phyloP scores from a whole-genome alignment of 2,888 invertebrate species.

The Tiliacea aurago region DNA sequence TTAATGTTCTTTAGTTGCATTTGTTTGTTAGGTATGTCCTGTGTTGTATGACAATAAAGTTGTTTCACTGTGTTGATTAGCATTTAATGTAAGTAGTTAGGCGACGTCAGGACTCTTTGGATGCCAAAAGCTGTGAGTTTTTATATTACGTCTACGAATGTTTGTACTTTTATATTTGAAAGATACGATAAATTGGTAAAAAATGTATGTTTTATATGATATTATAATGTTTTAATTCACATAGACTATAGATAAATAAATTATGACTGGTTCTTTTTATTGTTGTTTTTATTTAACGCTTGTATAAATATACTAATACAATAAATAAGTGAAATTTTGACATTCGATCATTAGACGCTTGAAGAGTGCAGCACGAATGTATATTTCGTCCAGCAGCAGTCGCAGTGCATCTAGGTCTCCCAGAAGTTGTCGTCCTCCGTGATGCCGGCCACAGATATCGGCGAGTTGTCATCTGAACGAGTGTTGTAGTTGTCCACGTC shows the following conservation, averaged over 20 bases:
- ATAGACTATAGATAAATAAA: constrained; percentile 82
- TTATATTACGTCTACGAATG: constrained; percentile 71
- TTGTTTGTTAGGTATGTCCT: constrained; percentile 53
- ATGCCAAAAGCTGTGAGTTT: constrained; percentile 72
- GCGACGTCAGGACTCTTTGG: constrained; percentile 53
- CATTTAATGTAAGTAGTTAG: constrained; percentile 72
- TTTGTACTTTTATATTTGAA: constrained; percentile 89
- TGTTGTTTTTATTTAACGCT: constrained; percentile 68
- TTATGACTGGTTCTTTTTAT: constrained; percentile 79
- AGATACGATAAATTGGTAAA: constrained; percentile 73
- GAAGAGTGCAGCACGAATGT: constrained; percentile 16
- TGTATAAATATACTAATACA: constrained; percentile 39
- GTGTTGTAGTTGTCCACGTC: constrained; percentile 82
- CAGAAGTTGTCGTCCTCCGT: constrained; percentile 83
- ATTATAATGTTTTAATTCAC: constrained; percentile 80
- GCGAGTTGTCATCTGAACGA: constrained; percentile 75
- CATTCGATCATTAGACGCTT: constrained; percentile 10
- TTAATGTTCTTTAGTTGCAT: constrained; percentile 55
- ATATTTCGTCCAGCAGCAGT: not conserved
- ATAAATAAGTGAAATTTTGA: constrained; percentile 35
- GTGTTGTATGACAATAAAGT: constrained; percentile 75
- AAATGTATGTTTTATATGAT: constrained; percentile 81
- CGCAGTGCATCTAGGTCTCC: constrained; percentile 71
- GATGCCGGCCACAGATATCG: constrained; percentile 75
- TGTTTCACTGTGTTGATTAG: constrained; percentile 75